Evolutionary conservation across 53 echinoderm and acorn worm species (phyloP), one percentile per base, ranked within the genome.

Genomic region (Arbacia lixula): DNA sequence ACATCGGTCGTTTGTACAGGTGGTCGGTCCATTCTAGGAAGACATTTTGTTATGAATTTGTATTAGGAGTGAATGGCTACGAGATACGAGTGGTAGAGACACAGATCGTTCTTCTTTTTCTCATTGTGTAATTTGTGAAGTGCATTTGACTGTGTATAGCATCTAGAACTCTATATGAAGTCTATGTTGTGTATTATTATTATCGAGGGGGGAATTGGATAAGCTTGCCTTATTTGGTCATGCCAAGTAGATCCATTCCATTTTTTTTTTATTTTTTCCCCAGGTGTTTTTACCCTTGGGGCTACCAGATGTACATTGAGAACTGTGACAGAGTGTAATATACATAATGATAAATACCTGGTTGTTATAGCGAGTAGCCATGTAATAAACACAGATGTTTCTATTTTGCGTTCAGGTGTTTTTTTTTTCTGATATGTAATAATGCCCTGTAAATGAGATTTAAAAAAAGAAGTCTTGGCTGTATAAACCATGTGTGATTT

Each of bases 371-470:
- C 60, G 36, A 34, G 39, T 79, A 79, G 79, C 28, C 10, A 60
- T 79, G 79, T 60, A 79, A 42, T 33, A 33, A 79, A 57, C 58
- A 58, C 24, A 60, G 79, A 79, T 79, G 79, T 79, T 58, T 79
- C 79, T 79, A 79, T 79, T 79, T 79, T 79, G 61, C 61, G 79
- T 79, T 79, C 79, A 79, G 79, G 79, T 79, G 37, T 76, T 39
- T 75, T 64, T 56, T 56, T 56, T 79, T 79, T 79, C 79, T 79
- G 79, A 79, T 79, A 79, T 79, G 79, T 79, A 79, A 79, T 79
- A 79, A 79, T 79, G 79, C 61, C 79, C 79, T 79, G 79, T 79
- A 79, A 79, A 79, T 79, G 79, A 79, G 79, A 79, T 79, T 79
- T 60, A 60, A 79, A 79, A 76, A n/a, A n/a, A 64, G 64, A 57